Evolutionary conservation across 2,797 vertebrate genomes (phyloP), one percentile per base, ranked within the genome.

Genomic region (Avahi laniger): DNA sequence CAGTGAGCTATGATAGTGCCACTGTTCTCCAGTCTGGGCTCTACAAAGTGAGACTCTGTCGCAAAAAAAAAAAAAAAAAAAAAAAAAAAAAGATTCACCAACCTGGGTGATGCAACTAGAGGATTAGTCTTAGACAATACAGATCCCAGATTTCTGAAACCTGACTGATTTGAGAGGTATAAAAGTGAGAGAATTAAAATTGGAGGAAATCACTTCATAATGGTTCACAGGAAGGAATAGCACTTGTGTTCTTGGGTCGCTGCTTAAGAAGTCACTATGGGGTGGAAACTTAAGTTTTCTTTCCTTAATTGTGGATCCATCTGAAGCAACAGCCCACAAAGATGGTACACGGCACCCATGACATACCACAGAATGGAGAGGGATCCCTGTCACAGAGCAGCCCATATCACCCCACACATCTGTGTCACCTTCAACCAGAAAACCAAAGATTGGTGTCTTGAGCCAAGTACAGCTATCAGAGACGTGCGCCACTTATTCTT

Each of bases 151-250:
- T 54, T 93, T 48, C 35, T 76, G 73, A 91, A 94, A 67, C 6
- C 35, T 91, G 78, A 80, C 11, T 22, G 41, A 82, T 38, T 76
- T 2, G 0, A 73, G 33, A 35, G 30, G 22, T 67, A n/a, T 70
- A 83, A 61, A 87, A 90, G 26, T 83, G 78, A 67, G 57, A 95
- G 46, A 46, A 67, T 69, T 59, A 92, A 67, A 95, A 61, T 33
- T 54, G 79, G 15, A 17, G 30, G 41, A 69, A 79, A 54, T 75
- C 54, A 72, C 52, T 52, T 69, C 41, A 35, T 89, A 33, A 82
- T 35, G 41, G n/a, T 52, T 52, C 54, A 43, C 2, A 54, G 46
- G 48, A 73, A 84, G 92, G n/a, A 86, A 89, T 0, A 26, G 18
- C 26, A 85, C 63, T 86, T 38, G 22, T 90, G 91, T 90, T 79